phyloP scores from a whole-genome alignment of 1,140 invertebrate genomes.

The Lysiphlebus fabarum region DNA sequence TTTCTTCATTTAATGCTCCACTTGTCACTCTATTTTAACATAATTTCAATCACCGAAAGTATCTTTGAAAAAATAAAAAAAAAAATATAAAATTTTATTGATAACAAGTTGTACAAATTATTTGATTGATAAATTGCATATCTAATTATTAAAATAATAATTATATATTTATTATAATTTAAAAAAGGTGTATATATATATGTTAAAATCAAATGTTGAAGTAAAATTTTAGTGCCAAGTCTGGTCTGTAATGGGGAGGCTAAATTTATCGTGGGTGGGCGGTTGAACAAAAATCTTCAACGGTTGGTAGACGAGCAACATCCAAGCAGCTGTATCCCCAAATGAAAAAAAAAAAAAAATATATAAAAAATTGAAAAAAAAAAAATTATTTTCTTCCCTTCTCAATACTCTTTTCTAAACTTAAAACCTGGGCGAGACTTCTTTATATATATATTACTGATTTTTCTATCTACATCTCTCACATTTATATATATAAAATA shows the following conservation, averaged over 20 bases:
- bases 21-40: constrained; percentile 32
- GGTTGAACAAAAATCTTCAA: constrained; percentile 34
- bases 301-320: constrained; percentile 30
- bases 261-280: constrained; percentile 51
- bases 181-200: no score
- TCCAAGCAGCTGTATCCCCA: neutral
- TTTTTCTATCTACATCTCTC: neutral
- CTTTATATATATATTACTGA: neutral
- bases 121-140: no score
- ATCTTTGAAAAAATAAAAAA: neutral
- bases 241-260: constrained; percentile 33
- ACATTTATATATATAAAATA: no score
- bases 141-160: no score
- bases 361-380: no score
- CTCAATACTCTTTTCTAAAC: constrained; percentile 14
- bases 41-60: constrained; percentile 1
- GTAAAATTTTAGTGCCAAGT: constrained; percentile 35
- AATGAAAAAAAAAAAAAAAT: neutral
- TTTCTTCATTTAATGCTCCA: constrained; percentile 46
- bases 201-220: no score
- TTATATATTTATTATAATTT: no score
- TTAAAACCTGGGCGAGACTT: constrained; percentile 11
- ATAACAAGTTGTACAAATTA: no score
- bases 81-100: no score
- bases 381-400: no score